phyloP scores from a whole-genome alignment of 2,888 invertebrate genomes.

The Xanthorhoe spadicearia region DNA sequence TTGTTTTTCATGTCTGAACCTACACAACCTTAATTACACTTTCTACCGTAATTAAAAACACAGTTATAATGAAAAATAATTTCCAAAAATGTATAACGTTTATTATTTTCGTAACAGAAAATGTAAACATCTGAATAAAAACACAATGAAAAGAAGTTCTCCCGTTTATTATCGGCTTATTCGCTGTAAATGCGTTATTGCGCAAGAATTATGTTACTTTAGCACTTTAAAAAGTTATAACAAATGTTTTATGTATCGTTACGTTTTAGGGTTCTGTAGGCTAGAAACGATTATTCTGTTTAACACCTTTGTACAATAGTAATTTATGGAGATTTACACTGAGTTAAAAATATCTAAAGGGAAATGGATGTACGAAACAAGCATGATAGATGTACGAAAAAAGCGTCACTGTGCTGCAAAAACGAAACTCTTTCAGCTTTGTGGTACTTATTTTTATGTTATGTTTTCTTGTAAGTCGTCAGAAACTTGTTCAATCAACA shows the following conservation, averaged over 20 bases:
- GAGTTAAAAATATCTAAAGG: no score
- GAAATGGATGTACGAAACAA: no score
- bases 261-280: constrained; percentile 23
- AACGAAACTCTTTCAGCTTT: no score
- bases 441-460: no score
- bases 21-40: no score
- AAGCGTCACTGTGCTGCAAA: no score
- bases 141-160: constrained; percentile 53
- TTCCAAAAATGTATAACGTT: constrained; percentile 9
- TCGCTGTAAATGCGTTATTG: constrained; percentile 62
- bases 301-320: no score
- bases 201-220: constrained; percentile 57
- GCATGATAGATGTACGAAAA: no score
- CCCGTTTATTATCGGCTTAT: constrained; percentile 66
- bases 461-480: no score
- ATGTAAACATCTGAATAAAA: constrained; percentile 42
- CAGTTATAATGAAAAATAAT: constrained; percentile 6
- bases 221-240: constrained; percentile 45
- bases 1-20: no score
- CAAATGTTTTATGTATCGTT: constrained; percentile 43
- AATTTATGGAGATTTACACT: neutral
- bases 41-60: neutral
- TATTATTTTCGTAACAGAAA: constrained; percentile 14
- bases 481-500: no score
- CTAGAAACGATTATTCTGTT: neutral